These are phyloP conservation scores for Ginglymostoma cirratum DNA, from an alignment of 2,113 vertebrate species.

Conservation along the genomic window DNA sequence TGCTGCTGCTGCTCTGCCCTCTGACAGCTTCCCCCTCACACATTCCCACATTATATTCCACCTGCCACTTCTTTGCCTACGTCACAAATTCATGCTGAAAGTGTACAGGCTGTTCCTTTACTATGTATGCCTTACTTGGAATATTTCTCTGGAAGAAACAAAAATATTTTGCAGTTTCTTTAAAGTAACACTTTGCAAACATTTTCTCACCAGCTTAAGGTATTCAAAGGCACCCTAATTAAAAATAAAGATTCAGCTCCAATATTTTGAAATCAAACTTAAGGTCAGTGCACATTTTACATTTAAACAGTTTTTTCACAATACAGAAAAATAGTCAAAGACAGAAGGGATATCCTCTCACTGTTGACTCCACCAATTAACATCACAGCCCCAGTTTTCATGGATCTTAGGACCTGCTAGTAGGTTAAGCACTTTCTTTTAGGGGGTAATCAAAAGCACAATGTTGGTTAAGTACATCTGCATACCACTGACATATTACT, in stretches of 20 bases:
- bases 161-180: background rate
- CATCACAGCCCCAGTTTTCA: background rate
- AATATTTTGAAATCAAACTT: background rate
- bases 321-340: background rate
- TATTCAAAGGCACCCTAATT: background rate
- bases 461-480: background rate
- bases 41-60: no score
- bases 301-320: background rate
- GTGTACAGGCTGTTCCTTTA: background rate
- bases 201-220: background rate
- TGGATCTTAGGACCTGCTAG: background rate
- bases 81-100: background rate
- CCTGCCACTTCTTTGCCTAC: no score
- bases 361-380: background rate
- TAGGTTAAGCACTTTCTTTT: background rate
- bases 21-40: no score
- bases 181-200: background rate
- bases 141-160: background rate
- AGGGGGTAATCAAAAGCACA: background rate
- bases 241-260: background rate
- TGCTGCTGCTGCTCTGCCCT: no score
- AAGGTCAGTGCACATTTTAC: background rate
- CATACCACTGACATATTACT: background rate
- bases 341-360: background rate
- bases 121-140: background rate